Evolutionary conservation across 53 echinoderm and acorn worm genomes (phyloP).

Genomic region (Henricia sp.): DNA sequence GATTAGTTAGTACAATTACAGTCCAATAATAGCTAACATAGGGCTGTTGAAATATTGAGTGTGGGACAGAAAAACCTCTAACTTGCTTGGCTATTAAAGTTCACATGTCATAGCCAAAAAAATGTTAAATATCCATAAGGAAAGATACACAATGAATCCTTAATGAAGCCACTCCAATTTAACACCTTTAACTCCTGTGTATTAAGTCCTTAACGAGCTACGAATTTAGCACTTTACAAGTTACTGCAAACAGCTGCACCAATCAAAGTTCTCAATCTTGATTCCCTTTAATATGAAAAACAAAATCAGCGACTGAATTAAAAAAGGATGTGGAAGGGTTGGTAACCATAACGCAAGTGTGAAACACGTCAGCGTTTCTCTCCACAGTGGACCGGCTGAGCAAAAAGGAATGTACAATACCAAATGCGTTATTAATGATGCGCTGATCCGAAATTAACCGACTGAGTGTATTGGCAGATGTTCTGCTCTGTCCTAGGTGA

Average conservation of each 20-base stretch:
- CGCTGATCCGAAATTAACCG: slow-evolving; percentile 54
- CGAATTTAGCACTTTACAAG: slow-evolving; percentile 11
- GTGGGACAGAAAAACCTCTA: too few species aligned
- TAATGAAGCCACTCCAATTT: slow-evolving; percentile 10
- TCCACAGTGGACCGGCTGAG: not conserved
- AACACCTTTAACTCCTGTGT: not conserved
- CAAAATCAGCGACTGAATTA: not conserved
- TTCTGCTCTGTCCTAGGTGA: slow-evolving; percentile 24
- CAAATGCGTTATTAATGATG: slow-evolving; percentile 60
- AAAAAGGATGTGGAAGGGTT: slow-evolving; percentile 3
- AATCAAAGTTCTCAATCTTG: too few species aligned
- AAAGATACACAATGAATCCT: too few species aligned
- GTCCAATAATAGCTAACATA: too few species aligned
- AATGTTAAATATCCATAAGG: too few species aligned
- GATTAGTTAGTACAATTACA: too few species aligned
- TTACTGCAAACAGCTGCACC: not conserved
- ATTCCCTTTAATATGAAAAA: not conserved
- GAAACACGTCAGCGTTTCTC: slow-evolving; percentile 41
- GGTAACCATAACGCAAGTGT: slow-evolving; percentile 15
- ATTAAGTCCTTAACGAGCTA: not conserved
- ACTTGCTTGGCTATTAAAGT: too few species aligned
- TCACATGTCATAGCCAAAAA: too few species aligned
- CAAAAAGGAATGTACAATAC: not conserved
- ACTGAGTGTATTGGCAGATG: slow-evolving; percentile 53
- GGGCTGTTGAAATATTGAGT: too few species aligned